These are phyloP conservation scores for Teleogryllus oceanicus DNA, from an alignment of 2,888 invertebrate genomes.

Conservation along the genomic window DNA sequence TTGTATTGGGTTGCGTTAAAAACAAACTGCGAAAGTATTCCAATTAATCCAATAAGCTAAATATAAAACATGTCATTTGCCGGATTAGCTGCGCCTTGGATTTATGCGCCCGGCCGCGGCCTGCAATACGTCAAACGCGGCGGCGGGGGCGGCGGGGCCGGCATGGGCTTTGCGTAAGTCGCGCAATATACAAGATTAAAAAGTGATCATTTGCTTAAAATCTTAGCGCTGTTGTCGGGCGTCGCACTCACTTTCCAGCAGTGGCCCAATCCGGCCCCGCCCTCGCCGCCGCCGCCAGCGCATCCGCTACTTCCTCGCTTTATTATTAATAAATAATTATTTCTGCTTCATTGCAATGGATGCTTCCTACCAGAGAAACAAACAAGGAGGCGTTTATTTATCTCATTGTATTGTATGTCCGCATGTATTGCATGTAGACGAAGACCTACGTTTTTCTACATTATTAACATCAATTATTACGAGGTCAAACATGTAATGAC, in stretches of 20 bases:
- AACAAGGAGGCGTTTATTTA: no score
- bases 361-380: no score
- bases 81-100: not conserved
- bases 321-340: no score
- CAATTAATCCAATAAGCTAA: slow-evolving; percentile 18
- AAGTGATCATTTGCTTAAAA: slow-evolving; percentile 18
- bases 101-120: not conserved
- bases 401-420: no score
- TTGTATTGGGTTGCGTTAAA: slow-evolving; percentile 6
- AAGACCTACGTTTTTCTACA: no score
- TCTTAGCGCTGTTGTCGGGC: not conserved
- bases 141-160: not conserved
- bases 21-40: slow-evolving; percentile 8
- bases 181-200: slow-evolving; percentile 9
- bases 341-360: no score
- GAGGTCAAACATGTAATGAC: no score
- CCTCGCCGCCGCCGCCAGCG: not conserved
- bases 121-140: not conserved
- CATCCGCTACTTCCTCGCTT: no score
- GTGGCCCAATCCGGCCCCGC: not conserved
- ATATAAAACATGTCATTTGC: slow-evolving; percentile 10
- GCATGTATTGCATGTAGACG: no score
- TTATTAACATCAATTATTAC: no score
- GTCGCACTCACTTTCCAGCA: no score
- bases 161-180: not conserved